phyloP scores from a whole-genome alignment of 2,113 vertebrate species.

The Prunella fulvescens region DNA sequence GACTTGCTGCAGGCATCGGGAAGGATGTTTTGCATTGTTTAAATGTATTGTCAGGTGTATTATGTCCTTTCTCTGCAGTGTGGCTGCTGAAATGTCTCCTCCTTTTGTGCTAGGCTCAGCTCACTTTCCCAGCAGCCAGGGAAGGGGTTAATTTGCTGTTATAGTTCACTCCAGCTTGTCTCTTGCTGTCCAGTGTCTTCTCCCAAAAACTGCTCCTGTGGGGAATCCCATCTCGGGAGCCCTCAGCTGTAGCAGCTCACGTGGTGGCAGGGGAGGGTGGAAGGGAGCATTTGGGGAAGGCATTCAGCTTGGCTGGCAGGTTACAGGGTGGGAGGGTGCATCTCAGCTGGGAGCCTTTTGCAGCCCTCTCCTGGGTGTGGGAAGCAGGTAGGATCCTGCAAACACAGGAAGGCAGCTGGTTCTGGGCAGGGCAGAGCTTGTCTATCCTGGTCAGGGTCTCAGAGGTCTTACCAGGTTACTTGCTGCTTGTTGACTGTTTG shows the following conservation, averaged over 20 bases:
- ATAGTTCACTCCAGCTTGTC: background rate
- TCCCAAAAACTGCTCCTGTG: background rate
- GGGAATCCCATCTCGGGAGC: background rate
- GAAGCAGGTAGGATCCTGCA: background rate
- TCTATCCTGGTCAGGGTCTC: slow-evolving; percentile 47
- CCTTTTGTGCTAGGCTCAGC: background rate
- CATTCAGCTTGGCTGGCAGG: rapidly evolving
- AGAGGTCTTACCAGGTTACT: slow-evolving; percentile 47
- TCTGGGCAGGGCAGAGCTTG: slow-evolving; percentile 38
- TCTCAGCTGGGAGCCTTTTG: background rate
- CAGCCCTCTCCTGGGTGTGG: background rate
- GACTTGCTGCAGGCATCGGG: background rate
- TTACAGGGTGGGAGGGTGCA: background rate
- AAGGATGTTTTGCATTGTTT: slow-evolving; percentile 28
- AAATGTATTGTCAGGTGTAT: slow-evolving; percentile 30
- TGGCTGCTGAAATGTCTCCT: background rate
- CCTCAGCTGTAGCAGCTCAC: rapidly evolving
- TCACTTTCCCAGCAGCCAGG: background rate
- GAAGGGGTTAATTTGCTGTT: background rate
- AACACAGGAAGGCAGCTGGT: background rate
- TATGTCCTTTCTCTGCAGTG: background rate
- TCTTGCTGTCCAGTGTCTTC: background rate
- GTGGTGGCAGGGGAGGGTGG: background rate
- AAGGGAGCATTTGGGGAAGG: background rate
- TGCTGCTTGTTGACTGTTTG: slow-evolving; percentile 30